These are phyloP conservation scores for Paracyclopina nana DNA, from an alignment of 1,140 invertebrate species.

Conservation along the genomic window DNA sequence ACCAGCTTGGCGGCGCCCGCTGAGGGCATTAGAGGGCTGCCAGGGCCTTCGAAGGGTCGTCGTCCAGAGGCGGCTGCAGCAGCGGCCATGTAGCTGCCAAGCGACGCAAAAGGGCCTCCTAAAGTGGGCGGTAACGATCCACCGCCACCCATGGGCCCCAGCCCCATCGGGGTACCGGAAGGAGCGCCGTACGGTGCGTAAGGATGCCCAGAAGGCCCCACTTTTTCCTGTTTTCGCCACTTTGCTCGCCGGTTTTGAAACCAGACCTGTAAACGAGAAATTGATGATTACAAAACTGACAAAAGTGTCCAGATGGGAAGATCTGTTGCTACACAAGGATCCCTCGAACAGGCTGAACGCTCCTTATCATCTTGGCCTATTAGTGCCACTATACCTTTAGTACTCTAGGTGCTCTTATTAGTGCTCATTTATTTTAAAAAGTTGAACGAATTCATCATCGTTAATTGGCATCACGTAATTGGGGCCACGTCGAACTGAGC, in stretches of 20 bases:
- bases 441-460: no score
- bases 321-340: no score
- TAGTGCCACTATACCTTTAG: no score
- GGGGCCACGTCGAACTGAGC: no score
- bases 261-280: slow-evolving; percentile 50
- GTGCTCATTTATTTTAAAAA: no score
- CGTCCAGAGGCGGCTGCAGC: slow-evolving; percentile 16
- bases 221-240: slow-evolving; percentile 73
- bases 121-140: slow-evolving; percentile 15
- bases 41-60: slow-evolving; percentile 18
- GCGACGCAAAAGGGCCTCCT: slow-evolving; percentile 13
- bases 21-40: slow-evolving; percentile 17
- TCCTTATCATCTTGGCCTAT: no score
- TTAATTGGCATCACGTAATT: no score
- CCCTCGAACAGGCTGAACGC: no score
- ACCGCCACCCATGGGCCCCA: no score
- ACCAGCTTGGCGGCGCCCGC: slow-evolving; percentile 18
- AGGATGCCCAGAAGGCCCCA: slow-evolving; percentile 30
- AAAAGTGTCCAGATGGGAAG: no score
- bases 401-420: no score
- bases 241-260: slow-evolving; percentile 81
- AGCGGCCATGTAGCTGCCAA: slow-evolving; percentile 15
- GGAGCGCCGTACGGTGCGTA: slow-evolving; percentile 15
- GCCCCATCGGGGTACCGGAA: slow-evolving; percentile 6
- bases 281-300: no score